A percentile compares a stretch with the other conserved stretches of the same genome.
Evolutionary conservation across 2,888 invertebrate species (phyloP).

Genomic region (Cantharis flavilabris): DNA sequence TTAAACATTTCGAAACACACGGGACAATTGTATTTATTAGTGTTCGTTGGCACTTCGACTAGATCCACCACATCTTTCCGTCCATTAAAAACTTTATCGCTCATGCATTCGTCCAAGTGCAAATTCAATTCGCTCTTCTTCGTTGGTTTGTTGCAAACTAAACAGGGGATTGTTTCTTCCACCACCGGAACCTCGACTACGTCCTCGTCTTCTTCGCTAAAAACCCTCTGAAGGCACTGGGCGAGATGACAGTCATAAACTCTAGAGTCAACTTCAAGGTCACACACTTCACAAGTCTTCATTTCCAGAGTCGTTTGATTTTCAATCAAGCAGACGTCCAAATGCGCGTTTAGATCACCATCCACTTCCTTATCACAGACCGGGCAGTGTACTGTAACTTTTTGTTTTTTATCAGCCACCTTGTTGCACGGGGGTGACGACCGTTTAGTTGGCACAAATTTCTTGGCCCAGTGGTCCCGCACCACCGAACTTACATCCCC

Average conservation of each 20-base stretch:
- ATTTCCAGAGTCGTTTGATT: background rate
- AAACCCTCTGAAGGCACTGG: background rate
- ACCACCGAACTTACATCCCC: slow-evolving; percentile 44
- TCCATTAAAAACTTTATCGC: slow-evolving; percentile 46
- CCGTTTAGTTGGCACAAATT: slow-evolving; percentile 41
- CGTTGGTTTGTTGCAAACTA: slow-evolving; percentile 53
- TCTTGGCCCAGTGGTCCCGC: slow-evolving; percentile 53
- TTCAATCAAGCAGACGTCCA: slow-evolving; percentile 31
- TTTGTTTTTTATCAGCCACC: background rate
- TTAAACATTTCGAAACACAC: slow-evolving; percentile 62
- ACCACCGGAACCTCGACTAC: background rate
- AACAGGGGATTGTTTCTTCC: slow-evolving; percentile 44
- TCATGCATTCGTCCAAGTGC: slow-evolving; percentile 55
- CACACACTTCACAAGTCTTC: slow-evolving; percentile 1
- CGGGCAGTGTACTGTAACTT: slow-evolving; percentile 48
- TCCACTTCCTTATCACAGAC: slow-evolving; percentile 44
- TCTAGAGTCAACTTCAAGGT: slow-evolving; percentile 36
- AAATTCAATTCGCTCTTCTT: slow-evolving; percentile 47
- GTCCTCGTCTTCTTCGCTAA: background rate
- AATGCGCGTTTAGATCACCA: slow-evolving; percentile 28
- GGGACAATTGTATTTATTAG: slow-evolving; percentile 61
- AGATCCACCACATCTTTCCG: slow-evolving; percentile 30
- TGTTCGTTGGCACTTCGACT: slow-evolving; percentile 36
- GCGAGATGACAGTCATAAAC: background rate
- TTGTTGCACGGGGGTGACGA: background rate